Conservation (phyloP, 2,888 invertebrate species). For the Scaptomyza caliginosa region DNA sequence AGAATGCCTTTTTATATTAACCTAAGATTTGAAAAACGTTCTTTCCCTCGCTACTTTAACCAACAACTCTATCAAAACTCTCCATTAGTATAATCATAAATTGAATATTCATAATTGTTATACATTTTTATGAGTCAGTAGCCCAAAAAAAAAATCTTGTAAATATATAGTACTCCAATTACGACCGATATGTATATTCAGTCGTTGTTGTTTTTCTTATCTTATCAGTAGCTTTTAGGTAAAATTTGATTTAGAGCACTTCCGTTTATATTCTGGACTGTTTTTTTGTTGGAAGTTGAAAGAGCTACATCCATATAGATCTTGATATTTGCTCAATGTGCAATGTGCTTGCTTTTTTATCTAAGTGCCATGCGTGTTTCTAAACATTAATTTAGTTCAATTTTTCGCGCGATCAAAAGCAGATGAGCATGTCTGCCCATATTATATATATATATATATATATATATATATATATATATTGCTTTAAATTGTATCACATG, state of each 20-base stretch:
- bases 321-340: slow-evolving; percentile 36
- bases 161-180: not conserved
- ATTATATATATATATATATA: slow-evolving; percentile 42
- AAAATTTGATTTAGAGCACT: slow-evolving; percentile 66
- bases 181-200: slow-evolving; percentile 5
- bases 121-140: not conserved
- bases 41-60: no score
- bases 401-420: slow-evolving; percentile 78
- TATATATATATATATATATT: slow-evolving; percentile 37
- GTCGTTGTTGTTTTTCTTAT: slow-evolving; percentile 38
- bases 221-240: slow-evolving; percentile 58
- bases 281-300: not conserved
- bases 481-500: slow-evolving; percentile 62
- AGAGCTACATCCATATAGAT: slow-evolving; percentile 12
- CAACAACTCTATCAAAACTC: no score
- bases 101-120: not conserved
- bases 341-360: slow-evolving; percentile 6
- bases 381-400: slow-evolving; percentile 77
- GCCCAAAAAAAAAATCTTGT: not conserved
- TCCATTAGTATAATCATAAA: not conserved
- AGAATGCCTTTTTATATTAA: no score
- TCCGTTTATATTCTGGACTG: slow-evolving; percentile 40
- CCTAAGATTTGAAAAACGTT: no score
- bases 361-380: slow-evolving; percentile 68
- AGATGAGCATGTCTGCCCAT: slow-evolving; percentile 73